phyloP scores from a whole-genome alignment of 2,113 vertebrate species.

The Plecturocebus donacophilus region DNA sequence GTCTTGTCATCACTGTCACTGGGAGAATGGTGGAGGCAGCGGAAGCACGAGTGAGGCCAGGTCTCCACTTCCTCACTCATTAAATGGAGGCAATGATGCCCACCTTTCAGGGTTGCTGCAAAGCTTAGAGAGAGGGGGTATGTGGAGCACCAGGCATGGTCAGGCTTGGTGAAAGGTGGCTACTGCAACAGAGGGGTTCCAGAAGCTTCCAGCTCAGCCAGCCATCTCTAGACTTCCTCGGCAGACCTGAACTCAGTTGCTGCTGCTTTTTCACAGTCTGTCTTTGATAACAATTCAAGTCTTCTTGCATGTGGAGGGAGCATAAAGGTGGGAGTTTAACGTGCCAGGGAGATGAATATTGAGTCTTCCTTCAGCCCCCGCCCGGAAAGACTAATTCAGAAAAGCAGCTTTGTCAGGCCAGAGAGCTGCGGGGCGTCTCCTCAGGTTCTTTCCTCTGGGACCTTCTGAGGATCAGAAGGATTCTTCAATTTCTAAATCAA shows the following conservation, averaged over 20 bases:
- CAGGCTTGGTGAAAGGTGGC: neutral
- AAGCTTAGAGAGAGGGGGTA: neutral
- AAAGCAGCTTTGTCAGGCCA: neutral
- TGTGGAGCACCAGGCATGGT: too few species aligned
- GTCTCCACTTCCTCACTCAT: neutral
- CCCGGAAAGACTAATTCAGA: neutral
- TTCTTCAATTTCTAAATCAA: conserved; percentile 3
- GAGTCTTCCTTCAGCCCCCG: neutral
- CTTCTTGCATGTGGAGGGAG: neutral
- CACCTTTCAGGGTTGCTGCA: accelerated
- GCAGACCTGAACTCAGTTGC: neutral
- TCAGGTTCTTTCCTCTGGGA: neutral
- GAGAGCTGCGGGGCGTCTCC: neutral
- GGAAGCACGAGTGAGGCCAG: neutral
- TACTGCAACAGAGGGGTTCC: neutral
- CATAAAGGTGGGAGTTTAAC: neutral
- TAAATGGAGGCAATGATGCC: accelerated
- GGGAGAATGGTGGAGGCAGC: neutral
- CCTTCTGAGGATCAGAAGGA: neutral
- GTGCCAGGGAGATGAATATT: neutral
- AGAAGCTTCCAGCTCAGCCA: neutral
- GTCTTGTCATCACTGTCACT: neutral
- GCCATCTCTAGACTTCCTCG: neutral
- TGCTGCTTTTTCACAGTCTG: neutral
- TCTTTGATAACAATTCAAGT: neutral